Base-by-base conservation (phyloP, 2,113 vertebrate species). In the Carassius gibelio region DNA sequence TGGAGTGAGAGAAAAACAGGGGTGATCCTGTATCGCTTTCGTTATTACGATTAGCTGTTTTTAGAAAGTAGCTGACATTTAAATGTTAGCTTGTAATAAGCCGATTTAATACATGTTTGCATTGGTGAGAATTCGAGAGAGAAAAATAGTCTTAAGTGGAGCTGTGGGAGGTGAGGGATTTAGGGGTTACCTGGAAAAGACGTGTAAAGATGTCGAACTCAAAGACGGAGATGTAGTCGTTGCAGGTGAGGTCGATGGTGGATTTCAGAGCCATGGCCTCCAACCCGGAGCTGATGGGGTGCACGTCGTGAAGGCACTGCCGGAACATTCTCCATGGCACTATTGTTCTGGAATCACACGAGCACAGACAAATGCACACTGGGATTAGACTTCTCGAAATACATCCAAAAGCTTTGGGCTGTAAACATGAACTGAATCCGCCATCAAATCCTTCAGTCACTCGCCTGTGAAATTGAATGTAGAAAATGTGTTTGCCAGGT, bases 231-330 rank as follows among this genome's bases (percentile, higher is more conserved):
- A 99, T 99, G 93, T 98, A 99, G 90, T 99, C 98, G 6, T 99
- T 99, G 94, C 98, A 99, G 0, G 98, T 98, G 88, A 99, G 93
- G 93, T 99, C 98, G 59, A 99, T 99, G 1, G 98, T 99, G 68
- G 98, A 99, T 83, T 99, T 99, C 34, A 99, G 94, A 77, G 98
- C 98, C 98, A 99, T 99, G 90, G 98, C 98, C 83, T 99, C 98
- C 82, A 99, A 94, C 6, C 98, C 98, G 0, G 98, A 99, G 90
- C 97, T 99, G 94, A 99, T 99, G 0, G 97, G 96, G 84, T 99
- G 98, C 82, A 98, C 96, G 89, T 98, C 97, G 71, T 98, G 96
- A 94, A 99, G 96, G 94, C 96, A 99, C 94, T 99, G 98, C 88
- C 98, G 95, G 92, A 99, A 99, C 57, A 98, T 92, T 95, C 98